These are phyloP conservation scores for Lordiphosa fenestrarum DNA, from an alignment of 2,888 invertebrate genomes.

Conservation along the genomic window DNA sequence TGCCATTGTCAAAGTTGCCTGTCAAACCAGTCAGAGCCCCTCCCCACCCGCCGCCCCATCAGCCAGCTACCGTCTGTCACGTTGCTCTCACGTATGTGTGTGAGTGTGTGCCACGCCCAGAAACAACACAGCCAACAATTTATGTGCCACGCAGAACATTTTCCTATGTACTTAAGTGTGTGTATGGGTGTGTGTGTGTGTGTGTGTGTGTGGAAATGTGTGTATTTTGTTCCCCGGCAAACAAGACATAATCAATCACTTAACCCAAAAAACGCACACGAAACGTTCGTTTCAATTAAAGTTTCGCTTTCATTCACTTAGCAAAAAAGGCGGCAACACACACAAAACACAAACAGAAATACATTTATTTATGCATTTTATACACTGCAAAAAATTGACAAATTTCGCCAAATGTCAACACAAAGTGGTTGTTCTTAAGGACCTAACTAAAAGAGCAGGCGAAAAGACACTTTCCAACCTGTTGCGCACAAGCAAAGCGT, in stretches of 20 bases:
- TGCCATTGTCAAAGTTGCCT: constrained; percentile 50
- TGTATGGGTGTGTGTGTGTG: constrained; percentile 6
- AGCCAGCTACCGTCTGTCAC: constrained; percentile 38
- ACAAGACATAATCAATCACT: constrained; percentile 71
- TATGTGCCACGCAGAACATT: constrained; percentile 8
- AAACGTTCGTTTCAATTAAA: constrained; percentile 68
- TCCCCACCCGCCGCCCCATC: background rate
- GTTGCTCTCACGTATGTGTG: constrained; percentile 31
- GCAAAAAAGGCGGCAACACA: constrained; percentile 2
- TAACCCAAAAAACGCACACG: constrained; percentile 50
- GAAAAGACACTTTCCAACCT: no score
- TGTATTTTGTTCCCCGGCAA: constrained; percentile 30
- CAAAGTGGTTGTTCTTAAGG: no score
- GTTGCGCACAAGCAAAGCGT: no score
- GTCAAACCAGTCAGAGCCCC: constrained; percentile 12
- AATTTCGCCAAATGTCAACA: no score
- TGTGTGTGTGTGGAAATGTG: constrained; percentile 15
- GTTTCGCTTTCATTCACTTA: constrained; percentile 65
- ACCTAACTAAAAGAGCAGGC: no score
- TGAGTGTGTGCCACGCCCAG: constrained; percentile 50
- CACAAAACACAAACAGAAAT: background rate
- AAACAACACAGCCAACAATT: constrained; percentile 30
- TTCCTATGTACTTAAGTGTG: background rate
- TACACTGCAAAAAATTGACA: no score
- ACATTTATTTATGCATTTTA: constrained; percentile 1